phyloP scores from a whole-genome alignment of 2,888 invertebrate species.

The Entomobrya multifasciata region DNA sequence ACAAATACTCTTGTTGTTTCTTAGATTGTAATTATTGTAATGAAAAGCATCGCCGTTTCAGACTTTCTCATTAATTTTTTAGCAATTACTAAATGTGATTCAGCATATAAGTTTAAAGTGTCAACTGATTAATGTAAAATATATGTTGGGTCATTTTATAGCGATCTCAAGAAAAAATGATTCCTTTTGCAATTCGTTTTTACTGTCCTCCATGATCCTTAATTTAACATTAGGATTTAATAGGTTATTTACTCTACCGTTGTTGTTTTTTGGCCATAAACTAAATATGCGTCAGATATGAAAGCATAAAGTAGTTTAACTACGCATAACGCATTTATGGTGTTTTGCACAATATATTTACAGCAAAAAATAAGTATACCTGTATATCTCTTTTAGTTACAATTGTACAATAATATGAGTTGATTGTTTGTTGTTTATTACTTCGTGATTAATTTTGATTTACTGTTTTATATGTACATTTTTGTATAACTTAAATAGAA shows the following conservation, averaged over 20 bases:
- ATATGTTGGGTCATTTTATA: conserved; percentile 47
- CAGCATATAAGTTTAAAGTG: conserved; percentile 1
- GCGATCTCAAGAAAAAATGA: conserved; percentile 52
- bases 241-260: background rate
- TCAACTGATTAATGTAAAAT: background rate
- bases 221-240: no score
- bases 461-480: background rate
- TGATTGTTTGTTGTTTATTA: conserved; percentile 15
- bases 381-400: background rate
- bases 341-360: conserved; percentile 31
- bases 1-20: conserved; percentile 41
- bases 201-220: background rate
- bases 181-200: conserved; percentile 66
- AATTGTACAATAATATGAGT: no score
- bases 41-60: background rate
- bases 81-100: conserved; percentile 36
- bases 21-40: background rate
- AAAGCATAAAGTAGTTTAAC: background rate
- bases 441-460: conserved; percentile 5
- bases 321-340: background rate
- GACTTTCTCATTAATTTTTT: conserved; percentile 25
- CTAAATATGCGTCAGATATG: background rate
- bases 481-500: conserved; percentile 25
- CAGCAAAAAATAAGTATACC: background rate
- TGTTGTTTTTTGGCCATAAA: conserved; percentile 51